phyloP scores from a whole-genome alignment of 1,140 invertebrate genomes.

The Drosophila melanica region DNA sequence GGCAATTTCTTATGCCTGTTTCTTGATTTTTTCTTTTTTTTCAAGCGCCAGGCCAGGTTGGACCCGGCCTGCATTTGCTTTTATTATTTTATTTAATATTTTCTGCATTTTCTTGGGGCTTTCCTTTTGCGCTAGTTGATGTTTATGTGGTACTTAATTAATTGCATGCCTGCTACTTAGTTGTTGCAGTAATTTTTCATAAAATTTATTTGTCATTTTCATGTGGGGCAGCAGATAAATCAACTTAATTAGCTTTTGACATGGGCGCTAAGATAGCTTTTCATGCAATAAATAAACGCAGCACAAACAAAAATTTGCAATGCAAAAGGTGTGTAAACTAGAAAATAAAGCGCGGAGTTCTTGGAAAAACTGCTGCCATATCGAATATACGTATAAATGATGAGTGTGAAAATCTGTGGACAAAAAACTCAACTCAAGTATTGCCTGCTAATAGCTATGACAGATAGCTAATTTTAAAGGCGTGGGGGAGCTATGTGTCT shows the following conservation, averaged over 20 bases:
- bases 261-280: conserved; percentile 67
- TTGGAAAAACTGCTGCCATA: conserved; percentile 9
- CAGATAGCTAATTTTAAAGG: conserved; percentile 75
- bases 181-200: conserved; percentile 58
- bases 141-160: conserved; percentile 72
- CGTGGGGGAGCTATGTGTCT: conserved; percentile 13
- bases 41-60: not conserved
- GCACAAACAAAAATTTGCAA: conserved; percentile 52
- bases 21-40: conserved; percentile 44
- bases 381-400: conserved; percentile 29
- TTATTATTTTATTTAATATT: conserved; percentile 19
- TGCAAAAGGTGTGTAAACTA: conserved; percentile 43
- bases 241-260: conserved; percentile 69
- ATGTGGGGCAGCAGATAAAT: conserved; percentile 66
- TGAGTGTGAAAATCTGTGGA: conserved; percentile 17
- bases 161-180: conserved; percentile 71
- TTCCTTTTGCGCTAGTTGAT: conserved; percentile 42
- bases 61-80: not conserved
- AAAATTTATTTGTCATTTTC: conserved; percentile 78
- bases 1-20: conserved; percentile 50
- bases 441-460: conserved; percentile 67
- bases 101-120: conserved; percentile 25
- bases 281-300: conserved; percentile 42
- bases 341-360: not conserved
- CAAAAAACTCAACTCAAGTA: conserved; percentile 15